Evolutionary conservation across 2,888 invertebrate species (phyloP).

Genomic region (Pyrgus malvae): DNA sequence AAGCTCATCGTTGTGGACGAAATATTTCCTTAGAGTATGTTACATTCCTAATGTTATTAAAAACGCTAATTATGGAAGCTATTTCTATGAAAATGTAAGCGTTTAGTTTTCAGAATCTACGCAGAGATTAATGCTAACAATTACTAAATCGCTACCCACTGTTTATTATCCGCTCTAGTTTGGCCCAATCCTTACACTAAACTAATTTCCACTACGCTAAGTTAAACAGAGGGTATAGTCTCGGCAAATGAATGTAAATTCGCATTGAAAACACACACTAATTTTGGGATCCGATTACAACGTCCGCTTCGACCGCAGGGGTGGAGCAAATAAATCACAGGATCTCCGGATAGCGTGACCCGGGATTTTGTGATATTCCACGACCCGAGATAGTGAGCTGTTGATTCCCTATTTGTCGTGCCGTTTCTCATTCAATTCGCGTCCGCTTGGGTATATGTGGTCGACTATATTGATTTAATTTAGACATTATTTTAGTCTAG

Average conservation of each 20-base stretch:
- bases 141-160: too few relatives aligned
- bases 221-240: conserved; percentile 17
- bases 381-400: conserved; percentile 20
- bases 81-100: too few relatives aligned
- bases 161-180: too few relatives aligned
- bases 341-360: too few relatives aligned
- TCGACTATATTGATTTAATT: too few relatives aligned
- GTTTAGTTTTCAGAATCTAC: too few relatives aligned
- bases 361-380: conserved; percentile 20
- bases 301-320: conserved; percentile 25
- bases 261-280: conserved; percentile 24
- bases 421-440: conserved; percentile 23
- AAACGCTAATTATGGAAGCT: too few relatives aligned
- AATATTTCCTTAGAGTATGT: too few relatives aligned
- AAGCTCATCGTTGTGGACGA: too few relatives aligned
- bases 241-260: conserved; percentile 28
- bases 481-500: too few relatives aligned
- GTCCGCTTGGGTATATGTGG: conserved; percentile 3
- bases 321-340: conserved; percentile 29
- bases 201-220: conserved; percentile 22
- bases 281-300: conserved; percentile 21
- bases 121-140: too few relatives aligned
- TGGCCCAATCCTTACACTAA: conserved; percentile 9
- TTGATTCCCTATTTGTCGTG: conserved; percentile 23
- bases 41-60: too few relatives aligned